Evolutionary conservation across 2,113 vertebrate genomes (phyloP).

Genomic region (Anser brachyrhynchus): DNA sequence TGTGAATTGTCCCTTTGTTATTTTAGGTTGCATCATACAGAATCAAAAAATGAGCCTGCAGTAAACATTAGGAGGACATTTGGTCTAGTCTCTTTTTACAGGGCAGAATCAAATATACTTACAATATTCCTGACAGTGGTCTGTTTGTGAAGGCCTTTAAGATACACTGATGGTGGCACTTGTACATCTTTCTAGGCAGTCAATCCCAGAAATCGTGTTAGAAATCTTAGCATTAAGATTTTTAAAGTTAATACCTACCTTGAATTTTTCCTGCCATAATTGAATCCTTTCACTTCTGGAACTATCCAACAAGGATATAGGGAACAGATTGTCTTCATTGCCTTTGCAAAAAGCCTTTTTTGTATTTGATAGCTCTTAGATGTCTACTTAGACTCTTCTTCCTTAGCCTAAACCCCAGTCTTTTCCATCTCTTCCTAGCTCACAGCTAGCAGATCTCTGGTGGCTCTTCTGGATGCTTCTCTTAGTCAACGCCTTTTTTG

Average conservation of each 20-base stretch:
- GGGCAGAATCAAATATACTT: not conserved
- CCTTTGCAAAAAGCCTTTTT: not conserved
- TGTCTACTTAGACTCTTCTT: not conserved
- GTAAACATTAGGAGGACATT: not conserved
- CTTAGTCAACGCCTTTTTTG: not conserved
- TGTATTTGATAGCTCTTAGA: not conserved
- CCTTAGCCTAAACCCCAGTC: not conserved
- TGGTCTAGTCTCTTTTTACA: not conserved
- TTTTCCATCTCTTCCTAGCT: not conserved
- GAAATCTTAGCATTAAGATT: not conserved
- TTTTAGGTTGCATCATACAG: not conserved
- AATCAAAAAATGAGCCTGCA: not conserved
- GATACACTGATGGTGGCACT: not conserved
- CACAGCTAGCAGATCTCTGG: not conserved
- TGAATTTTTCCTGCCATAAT: not conserved
- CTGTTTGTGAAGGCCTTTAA: not conserved
- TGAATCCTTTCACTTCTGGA: not conserved
- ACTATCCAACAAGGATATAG: not conserved
- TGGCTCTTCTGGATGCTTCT: not conserved
- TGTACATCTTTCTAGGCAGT: not conserved
- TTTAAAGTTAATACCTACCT: not conserved
- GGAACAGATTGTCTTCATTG: not conserved
- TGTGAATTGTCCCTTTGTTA: not conserved
- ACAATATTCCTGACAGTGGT: not conserved
- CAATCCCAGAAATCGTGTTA: not conserved